Percentiles rank a stretch among this genome's conserved stretches.
These are phyloP conservation scores for Theristicus caerulescens DNA, from an alignment of 2,113 vertebrate genomes.

Conservation along the genomic window DNA sequence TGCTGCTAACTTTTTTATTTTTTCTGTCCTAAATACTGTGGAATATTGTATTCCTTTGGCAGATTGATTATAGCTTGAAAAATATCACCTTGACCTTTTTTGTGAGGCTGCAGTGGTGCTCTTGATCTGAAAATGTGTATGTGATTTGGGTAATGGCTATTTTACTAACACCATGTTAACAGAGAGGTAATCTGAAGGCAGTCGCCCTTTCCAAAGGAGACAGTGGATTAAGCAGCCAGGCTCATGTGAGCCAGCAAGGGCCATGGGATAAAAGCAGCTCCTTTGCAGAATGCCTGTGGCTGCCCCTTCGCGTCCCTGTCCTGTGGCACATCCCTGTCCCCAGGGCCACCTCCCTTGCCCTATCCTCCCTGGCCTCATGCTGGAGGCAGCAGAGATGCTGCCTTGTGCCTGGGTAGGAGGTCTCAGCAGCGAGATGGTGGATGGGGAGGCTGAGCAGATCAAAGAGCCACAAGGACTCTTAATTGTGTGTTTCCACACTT, in stretches of 20 bases:
- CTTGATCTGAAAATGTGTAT: neutral
- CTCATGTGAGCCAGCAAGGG: neutral
- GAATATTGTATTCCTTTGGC: neutral
- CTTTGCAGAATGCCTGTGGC: rapidly evolving
- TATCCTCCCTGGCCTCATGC: rapidly evolving
- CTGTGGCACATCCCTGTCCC: neutral
- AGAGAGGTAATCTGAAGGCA: neutral
- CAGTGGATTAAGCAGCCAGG: neutral
- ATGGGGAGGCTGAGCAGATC: neutral
- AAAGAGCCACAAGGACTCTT: neutral
- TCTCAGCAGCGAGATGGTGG: rapidly evolving
- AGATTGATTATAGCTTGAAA: neutral
- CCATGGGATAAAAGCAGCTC: neutral
- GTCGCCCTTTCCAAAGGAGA: neutral
- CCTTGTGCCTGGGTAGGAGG: rapidly evolving
- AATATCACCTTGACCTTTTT: neutral
- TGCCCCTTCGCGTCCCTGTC: rapidly evolving
- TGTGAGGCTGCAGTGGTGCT: neutral
- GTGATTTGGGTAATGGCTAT: neutral
- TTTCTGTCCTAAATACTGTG: neutral
- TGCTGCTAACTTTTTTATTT: neutral
- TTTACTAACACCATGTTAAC: neutral
- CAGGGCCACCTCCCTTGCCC: neutral
- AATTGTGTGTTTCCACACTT: neutral
- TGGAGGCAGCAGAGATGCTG: neutral